A percentile compares a stretch with the other conserved stretches of the same genome.
phyloP scores from a whole-genome alignment of 92 coral and sea anemone genomes.

The Desmophyllum pertusum region DNA sequence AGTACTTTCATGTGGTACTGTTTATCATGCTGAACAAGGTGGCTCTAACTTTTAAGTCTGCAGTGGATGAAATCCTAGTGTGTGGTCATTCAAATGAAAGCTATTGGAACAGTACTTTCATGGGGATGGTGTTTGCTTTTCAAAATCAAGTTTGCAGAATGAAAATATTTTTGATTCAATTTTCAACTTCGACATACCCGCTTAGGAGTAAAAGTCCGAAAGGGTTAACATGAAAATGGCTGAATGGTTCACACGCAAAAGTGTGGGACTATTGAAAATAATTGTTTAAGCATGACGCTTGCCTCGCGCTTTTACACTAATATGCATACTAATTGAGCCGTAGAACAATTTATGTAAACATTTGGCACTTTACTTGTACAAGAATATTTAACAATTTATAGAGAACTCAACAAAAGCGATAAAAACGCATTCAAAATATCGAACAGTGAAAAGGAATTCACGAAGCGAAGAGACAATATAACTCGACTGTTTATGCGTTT shows the following conservation, averaged over 20 bases:
- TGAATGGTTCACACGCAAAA: neutral
- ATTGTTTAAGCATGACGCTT: neutral
- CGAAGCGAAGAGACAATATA: neutral
- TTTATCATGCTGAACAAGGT: too few species aligned
- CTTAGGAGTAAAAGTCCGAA: too few species aligned
- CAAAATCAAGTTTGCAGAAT: too few species aligned
- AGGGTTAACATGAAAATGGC: neutral
- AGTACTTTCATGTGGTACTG: too few species aligned
- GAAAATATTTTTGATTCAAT: neutral
- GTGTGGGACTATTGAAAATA: neutral
- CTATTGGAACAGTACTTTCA: too few species aligned
- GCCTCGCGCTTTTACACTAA: neutral
- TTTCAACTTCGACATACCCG: neutral
- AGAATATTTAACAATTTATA: neutral
- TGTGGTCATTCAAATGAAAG: too few species aligned
- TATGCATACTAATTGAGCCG: neutral
- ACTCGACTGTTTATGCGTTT: neutral
- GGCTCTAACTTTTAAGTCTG: too few species aligned
- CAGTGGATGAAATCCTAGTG: too few species aligned
- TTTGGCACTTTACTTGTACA: neutral
- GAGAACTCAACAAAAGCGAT: neutral
- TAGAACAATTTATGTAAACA: neutral
- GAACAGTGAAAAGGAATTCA: neutral
- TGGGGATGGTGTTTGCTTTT: neutral
- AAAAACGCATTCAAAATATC: neutral